Evolutionary conservation across 2,113 vertebrate species (phyloP).

Genomic region (Alectura lathami): DNA sequence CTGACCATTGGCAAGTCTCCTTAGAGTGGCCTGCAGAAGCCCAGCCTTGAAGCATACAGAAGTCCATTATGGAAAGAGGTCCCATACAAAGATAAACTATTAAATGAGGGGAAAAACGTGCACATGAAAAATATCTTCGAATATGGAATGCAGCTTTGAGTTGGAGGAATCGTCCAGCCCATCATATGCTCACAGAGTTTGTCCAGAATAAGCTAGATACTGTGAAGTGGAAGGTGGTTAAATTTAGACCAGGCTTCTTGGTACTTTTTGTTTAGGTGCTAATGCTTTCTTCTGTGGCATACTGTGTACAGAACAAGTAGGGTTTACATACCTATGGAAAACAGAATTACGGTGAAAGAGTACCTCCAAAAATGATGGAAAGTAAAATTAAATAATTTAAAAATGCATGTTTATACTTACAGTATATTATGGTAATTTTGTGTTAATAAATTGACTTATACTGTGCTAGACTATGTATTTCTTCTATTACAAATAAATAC

Average conservation of each 20-base stretch:
- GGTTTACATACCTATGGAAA: neutral
- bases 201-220: neutral
- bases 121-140: neutral
- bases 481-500: rapidly evolving
- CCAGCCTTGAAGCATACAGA: neutral
- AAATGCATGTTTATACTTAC: neutral
- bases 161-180: neutral
- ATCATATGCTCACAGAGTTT: neutral
- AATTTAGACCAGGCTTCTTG: neutral
- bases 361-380: neutral
- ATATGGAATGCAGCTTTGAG: neutral
- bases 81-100: neutral
- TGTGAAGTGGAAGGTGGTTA: neutral
- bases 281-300: neutral
- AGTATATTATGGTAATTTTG: neutral
- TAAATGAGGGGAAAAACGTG: neutral
- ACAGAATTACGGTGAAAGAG: neutral
- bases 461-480: neutral
- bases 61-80: neutral
- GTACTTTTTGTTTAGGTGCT: neutral
- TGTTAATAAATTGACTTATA: neutral
- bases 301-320: neutral
- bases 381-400: neutral
- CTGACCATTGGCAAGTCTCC: neutral
- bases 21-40: neutral